Evolutionary conservation across 2,888 invertebrate species (phyloP), one percentile per base, ranked within the genome.

Genomic region (Pimpla rufipes): DNA sequence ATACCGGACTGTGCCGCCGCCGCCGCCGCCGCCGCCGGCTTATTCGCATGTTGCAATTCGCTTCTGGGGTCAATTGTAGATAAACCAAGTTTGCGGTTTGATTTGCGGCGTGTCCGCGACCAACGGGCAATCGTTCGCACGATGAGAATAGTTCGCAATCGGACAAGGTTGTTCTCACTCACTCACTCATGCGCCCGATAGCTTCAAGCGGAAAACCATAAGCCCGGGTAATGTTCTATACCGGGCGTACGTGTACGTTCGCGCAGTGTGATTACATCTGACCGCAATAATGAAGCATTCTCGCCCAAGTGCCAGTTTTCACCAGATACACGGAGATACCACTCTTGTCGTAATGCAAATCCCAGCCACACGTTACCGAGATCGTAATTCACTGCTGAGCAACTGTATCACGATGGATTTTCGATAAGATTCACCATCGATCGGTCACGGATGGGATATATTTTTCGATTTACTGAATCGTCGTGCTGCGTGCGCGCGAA

Each of bases 71-170:
- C 37, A 67, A 23, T 66, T 57, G 37, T 59, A 47, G 29, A 59
- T 67, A 57, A 79, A 52, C 35, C 50, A 68, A 68, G 66, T 42
- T 75, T 40, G 47, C 18, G 67, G 52, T 74, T 80, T 57, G 59
- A 80, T 74, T 66, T 75, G 74, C 40, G 68, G 62, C 40, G 37
- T 67, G 37, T 42, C 62, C 59, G n/a, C n/a, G 68, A 21, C 74
- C 66, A 5, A 67, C 67, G 18, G 29, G 47, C 21, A 45, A 16
- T 45, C 29, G 47, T 40, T 40, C 40, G 62, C 62, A 40, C 40
- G 40, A 18, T 40, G 29, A 11, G 29, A 29, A 29, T 50, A 35
- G 67, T 16, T 2, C 10, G 16, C n/a, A 45, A 55, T 23, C 47
- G 29, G 10, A 29, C 29, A 16, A 50, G 6, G 45, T 42, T 21